Percentiles rank a stretch among this genome's conserved stretches.
phyloP scores from a whole-genome alignment of 1,140 invertebrate species.

The Sinonovacula constricta region DNA sequence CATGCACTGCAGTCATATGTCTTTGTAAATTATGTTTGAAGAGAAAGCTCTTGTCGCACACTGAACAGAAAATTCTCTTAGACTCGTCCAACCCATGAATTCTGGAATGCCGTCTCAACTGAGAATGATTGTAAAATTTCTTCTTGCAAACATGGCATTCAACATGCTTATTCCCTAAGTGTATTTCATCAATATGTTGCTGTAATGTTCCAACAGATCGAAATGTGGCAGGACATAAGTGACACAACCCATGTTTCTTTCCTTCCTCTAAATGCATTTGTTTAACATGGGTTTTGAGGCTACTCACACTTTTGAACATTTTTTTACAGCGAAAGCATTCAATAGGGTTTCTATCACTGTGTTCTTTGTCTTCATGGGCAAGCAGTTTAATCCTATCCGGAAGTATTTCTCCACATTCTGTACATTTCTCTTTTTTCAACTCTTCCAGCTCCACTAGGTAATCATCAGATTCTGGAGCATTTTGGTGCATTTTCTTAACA shows the following conservation, averaged over 20 bases:
- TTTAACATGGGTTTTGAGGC: slow-evolving; percentile 60
- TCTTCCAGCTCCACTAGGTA: slow-evolving; percentile 50
- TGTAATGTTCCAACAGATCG: slow-evolving; percentile 59
- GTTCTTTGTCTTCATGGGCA: slow-evolving; percentile 45
- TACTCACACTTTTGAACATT: slow-evolving; percentile 55
- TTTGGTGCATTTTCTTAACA: slow-evolving; percentile 56
- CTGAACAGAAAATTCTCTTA: slow-evolving; percentile 56
- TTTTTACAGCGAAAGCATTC: slow-evolving; percentile 53
- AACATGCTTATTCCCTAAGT: slow-evolving; percentile 58
- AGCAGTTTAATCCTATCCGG: slow-evolving; percentile 24
- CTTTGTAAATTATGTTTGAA: slow-evolving; percentile 63
- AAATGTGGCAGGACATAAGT: slow-evolving; percentile 63
- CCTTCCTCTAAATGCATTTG: slow-evolving; percentile 56
- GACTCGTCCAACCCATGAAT: slow-evolving; percentile 60
- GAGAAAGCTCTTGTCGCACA: slow-evolving; percentile 62
- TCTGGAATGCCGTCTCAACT: slow-evolving; percentile 61
- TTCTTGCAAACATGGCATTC: slow-evolving; percentile 62
- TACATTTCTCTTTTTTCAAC: slow-evolving; percentile 47
- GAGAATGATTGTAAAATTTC: slow-evolving; percentile 60
- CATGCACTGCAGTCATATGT: slow-evolving; percentile 60
- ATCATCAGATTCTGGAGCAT: slow-evolving; percentile 46
- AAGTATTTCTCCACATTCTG: slow-evolving; percentile 34
- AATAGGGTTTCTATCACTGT: slow-evolving; percentile 9
- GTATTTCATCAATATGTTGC: slow-evolving; percentile 67
- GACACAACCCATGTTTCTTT: slow-evolving; percentile 54